Evolutionary conservation across 1,140 invertebrate genomes (phyloP).

Genomic region (Paralvinella palmiformis): DNA sequence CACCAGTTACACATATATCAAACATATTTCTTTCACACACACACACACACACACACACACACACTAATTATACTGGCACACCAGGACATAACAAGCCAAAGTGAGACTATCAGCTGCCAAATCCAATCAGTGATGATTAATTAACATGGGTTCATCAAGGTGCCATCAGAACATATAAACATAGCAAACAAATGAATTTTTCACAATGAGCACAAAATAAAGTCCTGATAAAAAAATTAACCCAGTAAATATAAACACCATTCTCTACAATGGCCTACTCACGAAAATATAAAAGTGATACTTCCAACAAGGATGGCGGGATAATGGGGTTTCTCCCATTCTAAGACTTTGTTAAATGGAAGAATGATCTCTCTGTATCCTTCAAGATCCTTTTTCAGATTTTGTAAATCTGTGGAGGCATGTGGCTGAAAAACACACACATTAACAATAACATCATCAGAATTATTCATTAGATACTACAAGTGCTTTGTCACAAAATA

Average conservation of each 20-base stretch:
- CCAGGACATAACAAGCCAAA: not conserved
- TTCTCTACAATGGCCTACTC: conserved; percentile 30
- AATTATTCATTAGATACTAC: too few species aligned
- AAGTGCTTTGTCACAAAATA: too few species aligned
- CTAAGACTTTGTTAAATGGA: conserved; percentile 64
- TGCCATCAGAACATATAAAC: not conserved
- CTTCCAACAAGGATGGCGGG: conserved; percentile 65
- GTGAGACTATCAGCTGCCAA: not conserved
- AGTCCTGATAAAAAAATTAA: not conserved
- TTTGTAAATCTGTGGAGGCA: not conserved
- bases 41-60: too few species aligned
- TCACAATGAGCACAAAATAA: not conserved
- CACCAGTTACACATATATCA: too few species aligned
- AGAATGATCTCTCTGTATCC: conserved; percentile 74
- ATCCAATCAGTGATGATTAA: not conserved
- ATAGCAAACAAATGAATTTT: not conserved
- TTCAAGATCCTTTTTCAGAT: conserved; percentile 66
- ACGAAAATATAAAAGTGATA: conserved; percentile 63
- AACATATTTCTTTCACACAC: too few species aligned
- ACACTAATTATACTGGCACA: too few species aligned
- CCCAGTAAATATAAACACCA: not conserved
- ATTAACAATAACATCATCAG: too few species aligned
- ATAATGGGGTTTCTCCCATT: conserved; percentile 77
- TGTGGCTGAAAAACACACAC: too few species aligned
- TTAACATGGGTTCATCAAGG: not conserved